Conservation (phyloP, 2,888 invertebrate genomes). For the Chesias legatella region DNA sequence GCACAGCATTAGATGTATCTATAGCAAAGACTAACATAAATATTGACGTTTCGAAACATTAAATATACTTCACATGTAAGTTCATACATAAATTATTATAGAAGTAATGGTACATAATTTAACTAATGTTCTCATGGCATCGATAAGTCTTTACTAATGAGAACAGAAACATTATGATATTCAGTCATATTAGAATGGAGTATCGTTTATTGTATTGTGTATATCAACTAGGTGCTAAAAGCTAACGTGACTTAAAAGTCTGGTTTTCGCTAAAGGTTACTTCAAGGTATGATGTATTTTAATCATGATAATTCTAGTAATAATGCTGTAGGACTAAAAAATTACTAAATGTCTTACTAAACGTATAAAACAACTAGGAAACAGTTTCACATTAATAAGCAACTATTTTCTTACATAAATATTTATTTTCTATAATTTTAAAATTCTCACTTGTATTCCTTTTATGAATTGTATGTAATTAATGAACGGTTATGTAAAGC, state of each 20-base stretch:
- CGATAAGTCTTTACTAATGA: conserved; percentile 5
- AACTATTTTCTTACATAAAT: too few species aligned
- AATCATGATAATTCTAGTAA: too few species aligned
- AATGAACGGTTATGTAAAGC: neutral
- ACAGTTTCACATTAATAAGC: too few species aligned
- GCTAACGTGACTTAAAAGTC: neutral
- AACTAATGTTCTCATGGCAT: conserved; percentile 21
- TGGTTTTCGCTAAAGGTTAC: too few species aligned
- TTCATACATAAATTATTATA: neutral
- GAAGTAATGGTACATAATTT: conserved; percentile 7
- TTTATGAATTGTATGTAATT: neutral
- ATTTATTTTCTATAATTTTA: too few species aligned
- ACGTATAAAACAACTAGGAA: too few species aligned
- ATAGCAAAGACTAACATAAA: conserved; percentile 9
- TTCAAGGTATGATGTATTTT: too few species aligned
- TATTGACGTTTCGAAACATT: conserved; percentile 3
- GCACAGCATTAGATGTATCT: conserved; percentile 3
- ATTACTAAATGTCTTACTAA: too few species aligned
- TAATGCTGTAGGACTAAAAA: too few species aligned
- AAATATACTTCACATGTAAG: too few species aligned
- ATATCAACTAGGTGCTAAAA: conserved; percentile 1
- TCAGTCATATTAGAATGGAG: neutral
- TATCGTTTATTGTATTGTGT: conserved; percentile 1
- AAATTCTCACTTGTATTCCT: too few species aligned
- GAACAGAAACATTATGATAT: conserved; percentile 2